Evolutionary conservation across 2,888 invertebrate genomes (phyloP).

Genomic region (Epirrhoe alternata): DNA sequence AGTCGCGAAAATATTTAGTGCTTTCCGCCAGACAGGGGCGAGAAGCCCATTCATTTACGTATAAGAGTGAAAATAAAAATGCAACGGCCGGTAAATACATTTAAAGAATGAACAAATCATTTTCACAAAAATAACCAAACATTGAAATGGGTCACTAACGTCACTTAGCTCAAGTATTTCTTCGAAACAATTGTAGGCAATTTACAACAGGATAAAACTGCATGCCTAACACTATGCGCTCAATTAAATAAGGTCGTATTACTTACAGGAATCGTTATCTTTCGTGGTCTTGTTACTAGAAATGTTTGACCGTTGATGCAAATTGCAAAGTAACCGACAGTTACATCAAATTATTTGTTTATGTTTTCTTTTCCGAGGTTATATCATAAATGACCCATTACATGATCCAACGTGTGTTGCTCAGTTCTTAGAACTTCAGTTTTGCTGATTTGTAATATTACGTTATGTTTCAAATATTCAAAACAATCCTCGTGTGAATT

Average conservation of each 20-base stretch:
- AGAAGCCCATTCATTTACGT: background rate
- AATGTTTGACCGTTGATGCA: background rate
- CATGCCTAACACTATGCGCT: background rate
- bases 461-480: no score
- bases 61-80: background rate
- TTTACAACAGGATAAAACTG: background rate
- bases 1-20: slow-evolving; percentile 4
- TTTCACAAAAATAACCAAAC: background rate
- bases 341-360: background rate
- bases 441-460: no score
- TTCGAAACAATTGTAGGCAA: slow-evolving; percentile 5
- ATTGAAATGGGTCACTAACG: background rate
- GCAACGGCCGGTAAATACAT: background rate
- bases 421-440: no score
- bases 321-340: background rate
- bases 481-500: no score
- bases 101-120: background rate
- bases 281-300: background rate
- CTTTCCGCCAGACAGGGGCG: background rate
- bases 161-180: slow-evolving; percentile 7
- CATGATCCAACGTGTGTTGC: background rate
- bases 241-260: slow-evolving; percentile 3
- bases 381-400: background rate
- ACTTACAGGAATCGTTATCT: slow-evolving; percentile 7
- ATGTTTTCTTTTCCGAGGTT: background rate